Percentiles rank a stretch among this genome's conserved stretches.
Evolutionary conservation across 2,113 vertebrate genomes (phyloP).

Genomic region (Nestor notabilis): DNA sequence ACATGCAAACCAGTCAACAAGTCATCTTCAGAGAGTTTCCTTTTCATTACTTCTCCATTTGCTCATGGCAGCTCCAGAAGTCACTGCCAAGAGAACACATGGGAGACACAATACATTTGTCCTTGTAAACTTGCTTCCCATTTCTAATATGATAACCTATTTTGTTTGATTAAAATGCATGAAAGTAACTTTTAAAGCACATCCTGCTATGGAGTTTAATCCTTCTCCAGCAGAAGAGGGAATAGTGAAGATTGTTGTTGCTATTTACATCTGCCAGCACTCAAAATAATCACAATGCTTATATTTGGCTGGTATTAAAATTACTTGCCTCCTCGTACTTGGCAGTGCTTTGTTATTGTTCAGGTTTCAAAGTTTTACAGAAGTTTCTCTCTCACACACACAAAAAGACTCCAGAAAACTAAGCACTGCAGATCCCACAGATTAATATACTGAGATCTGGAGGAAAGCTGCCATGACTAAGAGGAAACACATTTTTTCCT

Average conservation of each 20-base stretch:
- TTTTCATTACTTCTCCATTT: neutral
- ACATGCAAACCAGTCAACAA: neutral
- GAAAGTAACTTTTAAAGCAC: neutral
- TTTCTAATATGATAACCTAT: neutral
- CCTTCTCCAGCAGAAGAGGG: neutral
- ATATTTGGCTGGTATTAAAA: neutral
- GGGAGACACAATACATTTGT: neutral
- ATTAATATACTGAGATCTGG: neutral
- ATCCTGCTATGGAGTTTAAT: neutral
- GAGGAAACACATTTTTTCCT: neutral
- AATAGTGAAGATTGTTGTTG: neutral
- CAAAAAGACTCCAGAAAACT: neutral
- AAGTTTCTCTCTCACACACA: neutral
- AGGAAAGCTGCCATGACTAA: neutral
- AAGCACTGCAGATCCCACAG: neutral
- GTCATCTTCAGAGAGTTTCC: neutral
- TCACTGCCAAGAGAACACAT: neutral
- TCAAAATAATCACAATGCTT: neutral
- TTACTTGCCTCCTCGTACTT: neutral
- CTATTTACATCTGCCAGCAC: neutral
- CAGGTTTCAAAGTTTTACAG: neutral
- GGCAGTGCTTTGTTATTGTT: neutral
- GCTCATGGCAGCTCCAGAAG: neutral
- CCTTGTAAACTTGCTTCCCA: neutral
- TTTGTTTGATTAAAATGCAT: neutral